Base-by-base conservation (phyloP, 1,140 invertebrate genomes). In the Polypedilum pembai region DNA sequence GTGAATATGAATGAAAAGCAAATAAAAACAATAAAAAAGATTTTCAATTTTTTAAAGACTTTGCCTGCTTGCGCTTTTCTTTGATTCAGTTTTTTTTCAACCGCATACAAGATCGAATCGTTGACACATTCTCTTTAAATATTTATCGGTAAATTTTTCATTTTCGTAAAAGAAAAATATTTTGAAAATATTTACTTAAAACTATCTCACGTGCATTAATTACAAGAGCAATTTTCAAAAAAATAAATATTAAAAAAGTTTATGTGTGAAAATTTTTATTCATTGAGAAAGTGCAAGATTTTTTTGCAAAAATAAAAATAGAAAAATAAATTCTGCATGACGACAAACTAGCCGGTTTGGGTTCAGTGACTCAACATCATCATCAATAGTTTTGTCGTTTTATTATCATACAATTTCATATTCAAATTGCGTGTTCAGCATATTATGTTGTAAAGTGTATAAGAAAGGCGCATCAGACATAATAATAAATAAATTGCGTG, bases 11-110 rank as follows among this genome's bases (percentile, higher is more conserved):
- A 12, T 56, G 45, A n/a, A 56, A 56, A 56, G 45, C 8, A 56
- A 56, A 56, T n/a, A 56, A 56, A n/a, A 56, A 56, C 4, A 15
- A 56, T 0, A 56, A 56, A 15, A 56, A 56, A 56, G 45, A 56
- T 56, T 56, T 56, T 56, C 45, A 56, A 12, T 56, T 56, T 33
- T 56, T 56, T 56, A 56, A 56, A 56, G 45, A n/a, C 45, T 56
- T 45, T n/a, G n/a, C n/a, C 45, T 56, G 45, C 45, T 33, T 56
- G 45, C 45, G 45, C 15, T 56, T 56, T 56, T 56, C 45, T 56
- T 56, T 15, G n/a, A 56, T n/a, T 56, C 45, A 56, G 45, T 56
- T 56, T 56, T 56, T 15, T 15, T 56, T 56, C 15, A 56, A 15
- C 45, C 45, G 45, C 45, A 56, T 56, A 12, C 12, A 56, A 8